These are phyloP conservation scores for Pipistrellus kuhlii DNA, from an alignment of 2,797 vertebrate genomes.

Conservation along the genomic window DNA sequence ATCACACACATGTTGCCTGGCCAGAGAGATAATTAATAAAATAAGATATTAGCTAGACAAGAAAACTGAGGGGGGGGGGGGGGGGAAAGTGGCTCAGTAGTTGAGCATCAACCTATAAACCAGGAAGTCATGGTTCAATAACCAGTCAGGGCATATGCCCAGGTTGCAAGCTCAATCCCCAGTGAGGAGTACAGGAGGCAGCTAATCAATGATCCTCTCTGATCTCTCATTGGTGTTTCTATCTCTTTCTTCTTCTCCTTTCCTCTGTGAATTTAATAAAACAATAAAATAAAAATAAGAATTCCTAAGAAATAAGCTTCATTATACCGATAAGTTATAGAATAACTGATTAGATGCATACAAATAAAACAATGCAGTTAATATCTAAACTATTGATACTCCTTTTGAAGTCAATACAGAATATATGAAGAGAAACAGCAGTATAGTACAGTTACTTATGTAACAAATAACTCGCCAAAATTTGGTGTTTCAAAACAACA, in stretches of 20 bases:
- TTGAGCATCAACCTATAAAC: neutral
- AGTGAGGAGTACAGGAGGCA: neutral
- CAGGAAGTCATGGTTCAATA: neutral
- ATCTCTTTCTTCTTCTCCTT: neutral
- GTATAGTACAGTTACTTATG: neutral
- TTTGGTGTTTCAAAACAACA: neutral
- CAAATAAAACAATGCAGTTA: neutral
- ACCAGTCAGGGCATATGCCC: neutral
- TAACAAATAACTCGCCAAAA: conserved; percentile 12
- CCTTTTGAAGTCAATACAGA: neutral
- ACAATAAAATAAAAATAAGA: neutral
- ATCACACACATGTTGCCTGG: neutral
- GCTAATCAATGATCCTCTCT: neutral
- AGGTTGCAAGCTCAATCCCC: neutral
- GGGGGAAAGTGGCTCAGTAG: neutral
- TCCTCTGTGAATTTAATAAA: too few species aligned
- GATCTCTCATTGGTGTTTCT: neutral
- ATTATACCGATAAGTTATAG: neutral
- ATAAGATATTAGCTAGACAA: neutral
- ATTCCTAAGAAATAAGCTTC: neutral
- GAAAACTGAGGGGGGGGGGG: neutral
- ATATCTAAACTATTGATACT: neutral
- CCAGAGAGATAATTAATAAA: neutral
- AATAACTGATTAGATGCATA: neutral
- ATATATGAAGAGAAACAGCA: neutral